phyloP scores from a whole-genome alignment of 1,140 invertebrate species.

The Daktulosphaira vitifoliae region DNA sequence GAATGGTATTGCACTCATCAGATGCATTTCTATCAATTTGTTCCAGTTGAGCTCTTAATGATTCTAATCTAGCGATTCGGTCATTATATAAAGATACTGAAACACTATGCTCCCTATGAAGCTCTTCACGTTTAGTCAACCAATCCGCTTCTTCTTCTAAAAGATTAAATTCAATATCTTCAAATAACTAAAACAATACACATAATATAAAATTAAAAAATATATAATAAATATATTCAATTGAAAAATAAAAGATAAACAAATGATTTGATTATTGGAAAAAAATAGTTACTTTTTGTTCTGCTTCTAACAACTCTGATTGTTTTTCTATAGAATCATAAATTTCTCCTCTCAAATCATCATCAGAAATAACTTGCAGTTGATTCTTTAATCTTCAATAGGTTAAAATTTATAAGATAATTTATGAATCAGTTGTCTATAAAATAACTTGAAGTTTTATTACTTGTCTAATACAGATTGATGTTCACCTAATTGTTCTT shows the following conservation, averaged over 20 bases:
- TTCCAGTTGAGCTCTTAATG: constrained; percentile 57
- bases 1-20: constrained; percentile 55
- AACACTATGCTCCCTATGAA: constrained; percentile 65
- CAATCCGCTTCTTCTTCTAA: constrained; percentile 80
- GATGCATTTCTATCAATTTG: constrained; percentile 52
- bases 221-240: too few species aligned
- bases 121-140: constrained; percentile 69
- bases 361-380: constrained; percentile 38
- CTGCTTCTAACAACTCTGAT: constrained; percentile 49
- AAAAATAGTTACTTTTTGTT: constrained; percentile 44
- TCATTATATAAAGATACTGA: constrained; percentile 56
- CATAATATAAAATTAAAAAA: too few species aligned
- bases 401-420: too few species aligned
- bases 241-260: not conserved
- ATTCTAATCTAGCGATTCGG: constrained; percentile 53
- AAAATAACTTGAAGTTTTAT: too few species aligned
- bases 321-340: constrained; percentile 51
- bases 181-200: constrained; percentile 56
- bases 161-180: constrained; percentile 88
- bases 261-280: not conserved
- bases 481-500: not conserved
- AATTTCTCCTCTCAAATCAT: constrained; percentile 50
- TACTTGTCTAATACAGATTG: not conserved
- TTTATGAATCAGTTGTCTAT: too few species aligned
- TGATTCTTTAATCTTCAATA: constrained; percentile 24